Percentiles rank a stretch among this genome's conserved stretches.
These are phyloP conservation scores for Chelonoidis abingdonii DNA, from an alignment of 2,113 vertebrate species.

Conservation along the genomic window DNA sequence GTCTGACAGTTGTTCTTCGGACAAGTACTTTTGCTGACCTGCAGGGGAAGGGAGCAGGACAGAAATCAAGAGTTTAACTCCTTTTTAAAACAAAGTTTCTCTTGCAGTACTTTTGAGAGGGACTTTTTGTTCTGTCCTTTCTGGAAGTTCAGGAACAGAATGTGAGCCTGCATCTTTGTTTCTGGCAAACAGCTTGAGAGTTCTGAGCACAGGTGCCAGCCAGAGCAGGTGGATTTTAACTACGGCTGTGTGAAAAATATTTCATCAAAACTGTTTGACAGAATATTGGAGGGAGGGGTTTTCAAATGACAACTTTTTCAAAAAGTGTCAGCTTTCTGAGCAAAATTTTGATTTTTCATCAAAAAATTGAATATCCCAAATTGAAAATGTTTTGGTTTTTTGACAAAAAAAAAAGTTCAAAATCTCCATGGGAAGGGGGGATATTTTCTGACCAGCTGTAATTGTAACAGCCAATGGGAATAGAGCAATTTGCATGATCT, in stretches of 20 bases:
- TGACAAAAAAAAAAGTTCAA: background rate
- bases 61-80: background rate
- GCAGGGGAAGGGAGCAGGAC: background rate
- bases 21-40: background rate
- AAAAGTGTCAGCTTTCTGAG: background rate
- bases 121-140: background rate
- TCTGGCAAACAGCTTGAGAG: background rate
- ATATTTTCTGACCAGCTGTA: background rate
- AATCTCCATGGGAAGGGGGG: background rate
- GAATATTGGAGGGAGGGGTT: background rate
- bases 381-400: background rate
- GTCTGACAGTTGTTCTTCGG: background rate
- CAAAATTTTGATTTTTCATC: background rate
- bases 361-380: background rate
- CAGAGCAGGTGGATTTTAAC: background rate
- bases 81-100: background rate
- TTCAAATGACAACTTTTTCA: background rate
- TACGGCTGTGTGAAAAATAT: background rate
- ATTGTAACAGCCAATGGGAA: background rate
- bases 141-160: background rate
- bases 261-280: background rate
- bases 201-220: background rate
- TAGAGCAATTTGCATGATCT: background rate
- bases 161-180: background rate
- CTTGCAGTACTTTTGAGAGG: background rate